A percentile compares a stretch with the other conserved stretches of the same genome.
These are phyloP conservation scores for Paralichthys olivaceus DNA, from an alignment of 2,113 vertebrate species.

Conservation along the genomic window DNA sequence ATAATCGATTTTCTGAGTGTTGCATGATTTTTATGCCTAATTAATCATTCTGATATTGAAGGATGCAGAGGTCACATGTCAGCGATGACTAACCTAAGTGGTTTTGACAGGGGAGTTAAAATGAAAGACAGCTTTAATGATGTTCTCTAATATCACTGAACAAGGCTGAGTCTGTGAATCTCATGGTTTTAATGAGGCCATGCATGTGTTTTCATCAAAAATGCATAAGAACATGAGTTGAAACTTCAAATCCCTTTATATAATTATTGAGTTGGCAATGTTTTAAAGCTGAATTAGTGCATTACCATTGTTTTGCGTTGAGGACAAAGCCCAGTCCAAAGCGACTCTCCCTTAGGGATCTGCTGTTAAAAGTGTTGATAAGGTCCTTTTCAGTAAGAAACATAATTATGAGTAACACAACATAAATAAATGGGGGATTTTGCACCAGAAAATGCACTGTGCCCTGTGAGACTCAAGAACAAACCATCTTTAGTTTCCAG, in stretches of 20 bases:
- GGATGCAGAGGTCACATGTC: conserved; percentile 12
- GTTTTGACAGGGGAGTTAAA: conserved; percentile 43
- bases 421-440: too few relatives aligned
- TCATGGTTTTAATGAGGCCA: conserved; percentile 3
- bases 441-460: neutral
- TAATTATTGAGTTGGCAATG: neutral
- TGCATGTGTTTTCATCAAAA: too few relatives aligned
- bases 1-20: conserved; percentile 19
- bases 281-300: neutral
- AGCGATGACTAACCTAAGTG: conserved; percentile 23
- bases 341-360: too few relatives aligned
- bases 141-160: conserved; percentile 28
- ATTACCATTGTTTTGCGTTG: too few relatives aligned
- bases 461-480: too few relatives aligned
- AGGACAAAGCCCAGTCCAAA: too few relatives aligned
- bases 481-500: too few relatives aligned
- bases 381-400: too few relatives aligned
- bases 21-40: conserved; percentile 18
- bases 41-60: conserved; percentile 17
- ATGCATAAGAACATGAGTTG: neutral
- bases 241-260: neutral
- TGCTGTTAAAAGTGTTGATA: too few relatives aligned
- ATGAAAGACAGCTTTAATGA: conserved; percentile 38
- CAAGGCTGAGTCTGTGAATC: neutral
- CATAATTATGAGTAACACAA: too few relatives aligned